Evolutionary conservation across 2,888 invertebrate species (phyloP), one percentile per base, ranked within the genome.

Genomic region (Piscicola geometra): DNA sequence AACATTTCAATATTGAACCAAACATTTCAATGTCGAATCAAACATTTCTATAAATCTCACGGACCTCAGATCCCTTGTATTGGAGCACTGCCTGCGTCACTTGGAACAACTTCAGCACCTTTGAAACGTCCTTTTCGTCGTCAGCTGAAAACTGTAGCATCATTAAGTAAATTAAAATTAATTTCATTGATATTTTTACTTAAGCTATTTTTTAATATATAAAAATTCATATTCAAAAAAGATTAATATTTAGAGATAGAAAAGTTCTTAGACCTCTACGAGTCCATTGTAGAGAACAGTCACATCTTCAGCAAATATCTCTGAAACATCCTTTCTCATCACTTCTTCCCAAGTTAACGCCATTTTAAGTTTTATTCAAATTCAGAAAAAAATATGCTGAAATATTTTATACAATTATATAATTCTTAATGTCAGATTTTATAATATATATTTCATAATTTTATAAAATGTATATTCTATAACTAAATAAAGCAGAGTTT

Each of bases 331-430:
- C 21, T 82, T 80, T 25, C 78, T 81, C 82, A 83, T 83, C 47
- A 85, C 77, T 68, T 81, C 78, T 64, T 82, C 81, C 85, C 84
- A 85, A 75, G 83, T 81, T 25, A 85, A 75, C 60, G 84, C 83
- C 28, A 84, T 81, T 84, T 84, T 84, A 33, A 15, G 9, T 15
- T 47, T 56, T 56, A 25, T 56, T 56, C 60, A 56, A 56, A 56
- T n/a, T 56, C 3, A 25, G 3, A 56, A 25, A 56, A 41, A 41
- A n/a, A n/a, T n/a, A n/a, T n/a, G n/a, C n/a, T n/a, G n/a, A n/a
- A n/a, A n/a, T n/a, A n/a, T n/a, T n/a, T n/a, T n/a, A n/a, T n/a
- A n/a, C n/a, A n/a, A n/a, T n/a, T n/a, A n/a, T n/a, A n/a, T n/a
- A n/a, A n/a, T n/a, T n/a, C n/a, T n/a, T n/a, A n/a, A n/a, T n/a